Conservation (phyloP, 2,797 vertebrate species). For the Eutrigla gurnardus region DNA sequence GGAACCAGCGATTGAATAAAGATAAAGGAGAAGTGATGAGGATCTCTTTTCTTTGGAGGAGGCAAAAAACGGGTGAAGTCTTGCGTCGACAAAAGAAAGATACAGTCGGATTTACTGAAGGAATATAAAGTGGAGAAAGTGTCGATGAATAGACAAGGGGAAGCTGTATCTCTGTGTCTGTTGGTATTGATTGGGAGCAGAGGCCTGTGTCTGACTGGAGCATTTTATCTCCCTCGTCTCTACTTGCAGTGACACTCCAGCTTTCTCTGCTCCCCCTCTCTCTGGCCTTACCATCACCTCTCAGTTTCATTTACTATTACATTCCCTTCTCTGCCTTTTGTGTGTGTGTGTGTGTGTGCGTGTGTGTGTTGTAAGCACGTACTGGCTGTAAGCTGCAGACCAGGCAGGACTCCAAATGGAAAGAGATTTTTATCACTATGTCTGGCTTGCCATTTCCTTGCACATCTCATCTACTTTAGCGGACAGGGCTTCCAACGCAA, state of each 20-base stretch:
- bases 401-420: slow-evolving; percentile 78
- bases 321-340: slow-evolving; percentile 44
- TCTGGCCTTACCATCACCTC: slow-evolving; percentile 56
- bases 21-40: slow-evolving; percentile 13
- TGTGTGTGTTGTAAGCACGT: slow-evolving; percentile 23
- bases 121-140: slow-evolving; percentile 23
- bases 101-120: background rate
- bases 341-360: slow-evolving; percentile 9
- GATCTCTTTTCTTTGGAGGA: slow-evolving; percentile 16
- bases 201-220: slow-evolving; percentile 43
- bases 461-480: slow-evolving; percentile 72
- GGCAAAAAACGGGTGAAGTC: slow-evolving; percentile 18
- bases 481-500: slow-evolving; percentile 62
- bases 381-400: slow-evolving; percentile 59
- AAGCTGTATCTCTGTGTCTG: slow-evolving; percentile 57
- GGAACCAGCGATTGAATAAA: slow-evolving; percentile 46
- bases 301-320: slow-evolving; percentile 70
- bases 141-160: slow-evolving; percentile 47
- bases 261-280: slow-evolving; percentile 29
- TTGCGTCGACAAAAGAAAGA: slow-evolving; percentile 35
- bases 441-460: slow-evolving; percentile 77
- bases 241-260: slow-evolving; percentile 54
- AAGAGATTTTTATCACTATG: slow-evolving; percentile 75
- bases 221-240: slow-evolving; percentile 65
- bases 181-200: slow-evolving; percentile 68